Evolutionary conservation across 2,113 vertebrate species (phyloP), one percentile per base, ranked within the genome.

Genomic region (Fregata magnificens): DNA sequence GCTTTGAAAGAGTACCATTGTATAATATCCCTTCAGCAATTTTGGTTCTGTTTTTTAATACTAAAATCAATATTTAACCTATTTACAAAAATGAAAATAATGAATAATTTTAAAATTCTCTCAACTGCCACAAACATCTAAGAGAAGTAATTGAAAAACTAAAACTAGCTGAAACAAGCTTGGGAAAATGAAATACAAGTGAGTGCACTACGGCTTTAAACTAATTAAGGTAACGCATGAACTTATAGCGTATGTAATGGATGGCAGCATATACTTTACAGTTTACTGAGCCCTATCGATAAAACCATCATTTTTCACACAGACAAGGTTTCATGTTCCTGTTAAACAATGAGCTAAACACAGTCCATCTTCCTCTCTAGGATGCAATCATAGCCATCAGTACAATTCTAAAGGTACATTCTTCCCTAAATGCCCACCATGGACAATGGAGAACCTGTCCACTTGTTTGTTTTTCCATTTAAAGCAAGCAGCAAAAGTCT

Each of bases 251-350:
- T 31, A 67, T 58, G 73, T 87, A 97, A 96, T 81, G 67, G 95
- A 96, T 92, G 77, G 79, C 66, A 95, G 69, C 79, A 78, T 77
- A 58, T 56, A 76, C 55, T 94, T 95, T 94, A 74, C 90, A 91
- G 79, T 91, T 97, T 95, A 96, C 91, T 97, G 94, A 97, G 91
- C 95, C 59, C 86, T 93, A 91, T 95, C 34, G 8, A 93, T 93
- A 89, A 95, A 94, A 53, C 40, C 81, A 97, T 93, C 94, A 95
- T 96, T 96, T 97, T 95, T 97, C 96, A 96, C 50, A 9, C 62
- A 88, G 95, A 94, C 84, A 91, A 73, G 81, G 73, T 87, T 95
- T 92, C 93, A 81, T 84, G 86, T 86, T 96, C 59, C 83, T 81
- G 62, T 82, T 95, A 88, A 86, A 78, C 42, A 94, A 56, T 0